Conservation (phyloP, 2,113 vertebrate species). For the Mustela nigripes region DNA sequence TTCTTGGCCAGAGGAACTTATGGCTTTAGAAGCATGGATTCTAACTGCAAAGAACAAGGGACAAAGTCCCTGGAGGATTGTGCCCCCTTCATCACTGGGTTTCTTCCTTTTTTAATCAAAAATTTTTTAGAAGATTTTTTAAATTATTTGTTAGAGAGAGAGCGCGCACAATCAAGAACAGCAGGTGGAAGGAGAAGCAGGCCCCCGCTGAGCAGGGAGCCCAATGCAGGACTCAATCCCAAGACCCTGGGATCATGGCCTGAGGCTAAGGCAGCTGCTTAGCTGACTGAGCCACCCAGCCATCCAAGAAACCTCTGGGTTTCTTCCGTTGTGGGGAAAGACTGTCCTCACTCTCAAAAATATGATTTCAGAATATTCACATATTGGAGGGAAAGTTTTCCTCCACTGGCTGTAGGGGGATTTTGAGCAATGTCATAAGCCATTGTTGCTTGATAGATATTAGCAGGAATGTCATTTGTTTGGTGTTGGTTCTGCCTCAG, state of each 20-base stretch:
- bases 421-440: slow-evolving; percentile 5
- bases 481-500: not conserved
- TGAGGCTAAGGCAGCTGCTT: too few species aligned
- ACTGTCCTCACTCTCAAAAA: not conserved
- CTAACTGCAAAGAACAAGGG: not conserved
- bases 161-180: too few species aligned
- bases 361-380: not conserved
- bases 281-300: too few species aligned
- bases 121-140: too few species aligned
- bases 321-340: not conserved
- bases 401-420: not conserved
- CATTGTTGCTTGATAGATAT: not conserved
- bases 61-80: not conserved
- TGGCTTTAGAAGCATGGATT: slow-evolving; percentile 33
- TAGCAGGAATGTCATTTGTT: not conserved
- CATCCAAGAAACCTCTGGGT: not conserved
- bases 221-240: too few species aligned
- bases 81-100: not conserved
- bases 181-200: too few species aligned
- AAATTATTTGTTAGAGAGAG: too few species aligned
- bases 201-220: too few species aligned
- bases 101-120: not conserved
- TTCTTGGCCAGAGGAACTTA: not conserved
- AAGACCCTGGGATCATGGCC: too few species aligned
- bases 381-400: not conserved